phyloP scores from a whole-genome alignment of 2,888 invertebrate species.

The Baccha elongata region DNA sequence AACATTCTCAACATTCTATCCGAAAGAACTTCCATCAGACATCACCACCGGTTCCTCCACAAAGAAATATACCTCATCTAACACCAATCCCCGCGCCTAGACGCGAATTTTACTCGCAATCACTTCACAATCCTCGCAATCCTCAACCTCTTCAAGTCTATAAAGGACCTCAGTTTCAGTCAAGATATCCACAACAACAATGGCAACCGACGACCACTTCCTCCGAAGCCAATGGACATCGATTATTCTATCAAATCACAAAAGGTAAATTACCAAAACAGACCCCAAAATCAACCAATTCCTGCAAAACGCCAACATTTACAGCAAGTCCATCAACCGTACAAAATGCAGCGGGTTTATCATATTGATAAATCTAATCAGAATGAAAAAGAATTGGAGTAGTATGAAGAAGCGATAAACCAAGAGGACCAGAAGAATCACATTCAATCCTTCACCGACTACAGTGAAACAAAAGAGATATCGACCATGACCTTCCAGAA shows the following conservation, averaged over 20 bases:
- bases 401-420: too few species aligned
- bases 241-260: constrained; percentile 19
- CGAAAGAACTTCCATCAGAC: not conserved
- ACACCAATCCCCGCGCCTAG: constrained; percentile 23
- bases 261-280: constrained; percentile 30
- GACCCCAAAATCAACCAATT: constrained; percentile 24
- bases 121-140: constrained; percentile 40
- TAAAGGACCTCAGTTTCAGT: not conserved
- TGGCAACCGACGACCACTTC: constrained; percentile 1
- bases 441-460: too few species aligned
- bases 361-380: too few species aligned
- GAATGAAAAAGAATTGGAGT: too few species aligned
- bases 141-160: constrained; percentile 25
- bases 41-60: not conserved
- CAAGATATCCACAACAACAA: not conserved
- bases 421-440: too few species aligned
- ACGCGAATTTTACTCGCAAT: constrained; percentile 47
- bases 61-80: constrained; percentile 9
- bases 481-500: constrained; percentile 4
- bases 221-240: constrained; percentile 27
- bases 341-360: not conserved
- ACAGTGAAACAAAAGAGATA: not conserved
- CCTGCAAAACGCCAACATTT: constrained; percentile 26
- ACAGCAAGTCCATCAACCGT: not conserved
- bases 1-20: not conserved